phyloP scores from a whole-genome alignment of 2,888 invertebrate species.

The Beris chalybata region DNA sequence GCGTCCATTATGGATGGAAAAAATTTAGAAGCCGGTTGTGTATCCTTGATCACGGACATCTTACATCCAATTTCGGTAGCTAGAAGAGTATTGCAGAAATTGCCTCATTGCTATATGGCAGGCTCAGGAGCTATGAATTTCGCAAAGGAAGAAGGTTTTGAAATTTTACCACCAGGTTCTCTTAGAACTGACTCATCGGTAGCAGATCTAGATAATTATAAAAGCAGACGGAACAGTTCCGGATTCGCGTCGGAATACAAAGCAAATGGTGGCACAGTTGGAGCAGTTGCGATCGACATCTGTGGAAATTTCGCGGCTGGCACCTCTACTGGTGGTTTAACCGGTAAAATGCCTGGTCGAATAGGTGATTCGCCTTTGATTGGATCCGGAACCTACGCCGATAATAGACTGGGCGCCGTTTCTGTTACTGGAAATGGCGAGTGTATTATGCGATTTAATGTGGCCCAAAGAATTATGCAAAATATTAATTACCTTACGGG shows the following conservation, averaged over 20 bases:
- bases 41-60: slow-evolving; percentile 74
- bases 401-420: slow-evolving; percentile 70
- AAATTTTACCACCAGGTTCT: slow-evolving; percentile 63
- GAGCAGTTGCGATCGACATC: slow-evolving; percentile 77
- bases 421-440: slow-evolving; percentile 85
- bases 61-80: slow-evolving; percentile 77
- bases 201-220: slow-evolving; percentile 60
- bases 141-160: slow-evolving; percentile 63
- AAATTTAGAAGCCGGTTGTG: slow-evolving; percentile 69
- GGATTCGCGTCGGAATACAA: not conserved
- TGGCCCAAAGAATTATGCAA: slow-evolving; percentile 71
- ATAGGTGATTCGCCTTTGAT: slow-evolving; percentile 75
- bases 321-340: slow-evolving; percentile 83
- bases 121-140: slow-evolving; percentile 74
- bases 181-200: slow-evolving; percentile 68
- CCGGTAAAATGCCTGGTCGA: slow-evolving; percentile 74
- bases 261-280: slow-evolving; percentile 68
- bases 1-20: slow-evolving; percentile 80
- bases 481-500: slow-evolving; percentile 62
- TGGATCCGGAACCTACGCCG: slow-evolving; percentile 76
- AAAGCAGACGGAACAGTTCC: slow-evolving; percentile 36
- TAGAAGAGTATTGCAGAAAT: slow-evolving; percentile 72
- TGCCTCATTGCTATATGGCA: slow-evolving; percentile 72
- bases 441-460: slow-evolving; percentile 74
- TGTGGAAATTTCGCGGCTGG: slow-evolving; percentile 75